Evolutionary conservation across 1,140 invertebrate genomes (phyloP), one percentile per base, ranked within the genome.

Genomic region (Panagrolaimus sp.): DNA sequence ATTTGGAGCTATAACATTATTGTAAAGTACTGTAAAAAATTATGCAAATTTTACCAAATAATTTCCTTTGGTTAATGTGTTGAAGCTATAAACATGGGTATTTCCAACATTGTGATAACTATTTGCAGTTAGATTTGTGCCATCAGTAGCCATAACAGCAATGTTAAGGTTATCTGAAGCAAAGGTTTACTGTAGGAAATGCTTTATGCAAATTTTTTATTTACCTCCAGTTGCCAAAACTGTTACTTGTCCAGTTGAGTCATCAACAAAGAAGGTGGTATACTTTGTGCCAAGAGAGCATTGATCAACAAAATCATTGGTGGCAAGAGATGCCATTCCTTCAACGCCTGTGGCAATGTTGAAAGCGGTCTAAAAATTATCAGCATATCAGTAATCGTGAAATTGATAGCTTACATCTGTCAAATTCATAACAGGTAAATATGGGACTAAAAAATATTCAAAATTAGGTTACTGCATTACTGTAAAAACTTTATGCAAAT

Each of bases 221-320:
- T 38, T 38, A 38, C 32, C 10, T 26, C 52, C 52, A 4, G 52
- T 58, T 14, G 52, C 52, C 12, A 58, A 26, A n/a, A 58, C 52
- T 26, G 52, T 28, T 12, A 58, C 10, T 26, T 10, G 21, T 14
- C 52, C 52, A 21, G 28, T 58, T 12, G 52, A 58, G 12, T 58
- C 52, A 58, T 58, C 52, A 17, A 58, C 52, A 24, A 58, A 58
- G 52, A 58, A 58, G 8, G 52, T 58, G 0, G 52, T 58, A 28
- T 58, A 58, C 5, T 58, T 58, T 0, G 52, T 28, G 1, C 52
- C 52, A 28, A 58, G 28, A 12, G 52, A 58, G 52, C 52, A 58
- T 24, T 58, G 52, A 58, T 58, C 52, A 28, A 58, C 52, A 28
- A 58, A 58, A 58, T 58, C 52, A 14, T 58, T 58, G 10, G 28